phyloP scores from a whole-genome alignment of 2,888 invertebrate genomes.

The Ophion slaviceki region DNA sequence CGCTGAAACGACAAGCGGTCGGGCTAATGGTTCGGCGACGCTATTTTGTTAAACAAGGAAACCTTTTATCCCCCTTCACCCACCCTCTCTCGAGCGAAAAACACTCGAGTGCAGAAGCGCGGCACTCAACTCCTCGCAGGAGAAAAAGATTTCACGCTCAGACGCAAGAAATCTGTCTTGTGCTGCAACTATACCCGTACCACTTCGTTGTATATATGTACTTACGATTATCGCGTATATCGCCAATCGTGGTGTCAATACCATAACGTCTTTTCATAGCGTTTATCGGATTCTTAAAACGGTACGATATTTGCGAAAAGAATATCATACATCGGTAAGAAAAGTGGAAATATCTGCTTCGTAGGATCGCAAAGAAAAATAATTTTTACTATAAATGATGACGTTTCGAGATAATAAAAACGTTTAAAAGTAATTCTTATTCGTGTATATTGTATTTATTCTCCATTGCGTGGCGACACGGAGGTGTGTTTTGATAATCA shows the following conservation, averaged over 20 bases:
- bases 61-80: constrained; percentile 81
- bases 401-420: background rate
- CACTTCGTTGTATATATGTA: constrained; percentile 3
- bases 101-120: constrained; percentile 74
- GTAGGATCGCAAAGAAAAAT: background rate
- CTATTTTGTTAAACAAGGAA: constrained; percentile 83
- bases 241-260: constrained; percentile 58
- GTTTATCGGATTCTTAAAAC: background rate
- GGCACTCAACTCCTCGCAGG: constrained; percentile 63
- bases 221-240: constrained; percentile 19
- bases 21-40: constrained; percentile 82
- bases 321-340: background rate
- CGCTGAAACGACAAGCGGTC: constrained; percentile 79
- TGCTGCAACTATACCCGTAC: constrained; percentile 47
- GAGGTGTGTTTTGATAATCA: background rate
- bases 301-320: background rate
- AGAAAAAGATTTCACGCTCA: constrained; percentile 67
- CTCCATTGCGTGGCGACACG: too few relatives aligned
- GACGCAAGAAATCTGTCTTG: constrained; percentile 58
- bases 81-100: constrained; percentile 66
- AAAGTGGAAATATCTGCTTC: background rate
- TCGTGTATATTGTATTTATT: background rate
- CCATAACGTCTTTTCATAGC: constrained; percentile 18
- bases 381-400: background rate
- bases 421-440: background rate